Percentiles rank a stretch among this genome's conserved stretches.
Evolutionary conservation across 92 coral and sea anemone species (phyloP).

Genomic region (Pocillopora meandrina): DNA sequence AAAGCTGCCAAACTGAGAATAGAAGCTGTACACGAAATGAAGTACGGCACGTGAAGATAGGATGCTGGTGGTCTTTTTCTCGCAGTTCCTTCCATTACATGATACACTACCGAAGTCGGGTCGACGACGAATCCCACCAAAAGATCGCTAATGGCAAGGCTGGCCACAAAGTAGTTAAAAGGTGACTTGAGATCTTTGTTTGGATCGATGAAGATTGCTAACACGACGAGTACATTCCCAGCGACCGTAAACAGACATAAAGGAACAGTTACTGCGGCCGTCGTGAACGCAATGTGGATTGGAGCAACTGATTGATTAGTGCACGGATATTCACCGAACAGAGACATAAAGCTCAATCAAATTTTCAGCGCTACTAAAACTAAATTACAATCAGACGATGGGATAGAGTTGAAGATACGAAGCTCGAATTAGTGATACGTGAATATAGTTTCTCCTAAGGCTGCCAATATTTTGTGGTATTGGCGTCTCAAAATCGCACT

Average conservation of each 20-base stretch:
- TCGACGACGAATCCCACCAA: constrained; percentile 64
- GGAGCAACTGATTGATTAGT: constrained; percentile 59
- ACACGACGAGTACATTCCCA: constrained; percentile 63
- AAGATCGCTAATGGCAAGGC: constrained; percentile 69
- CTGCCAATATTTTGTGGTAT: too few species aligned
- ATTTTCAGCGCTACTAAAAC: neutral
- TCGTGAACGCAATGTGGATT: constrained; percentile 42
- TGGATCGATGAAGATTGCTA: constrained; percentile 71
- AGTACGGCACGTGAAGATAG: constrained; percentile 69
- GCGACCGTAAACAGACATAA: constrained; percentile 48
- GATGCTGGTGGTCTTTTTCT: constrained; percentile 6
- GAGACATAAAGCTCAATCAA: constrained; percentile 46
- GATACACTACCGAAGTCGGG: constrained; percentile 66
- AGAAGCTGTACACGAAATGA: constrained; percentile 11
- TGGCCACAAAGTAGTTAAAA: constrained; percentile 77
- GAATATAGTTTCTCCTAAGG: too few species aligned
- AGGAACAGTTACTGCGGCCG: constrained; percentile 54
- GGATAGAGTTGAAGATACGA: too few species aligned
- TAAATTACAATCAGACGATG: too few species aligned
- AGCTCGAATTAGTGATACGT: too few species aligned
- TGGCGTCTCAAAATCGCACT: too few species aligned
- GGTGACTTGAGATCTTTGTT: constrained; percentile 75
- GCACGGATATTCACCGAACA: constrained; percentile 59
- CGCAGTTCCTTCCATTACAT: constrained; percentile 59
- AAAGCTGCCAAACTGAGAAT: constrained; percentile 77